These are phyloP conservation scores for Drosophila sp. DNA, from an alignment of 1,140 invertebrate genomes.

Conservation along the genomic window DNA sequence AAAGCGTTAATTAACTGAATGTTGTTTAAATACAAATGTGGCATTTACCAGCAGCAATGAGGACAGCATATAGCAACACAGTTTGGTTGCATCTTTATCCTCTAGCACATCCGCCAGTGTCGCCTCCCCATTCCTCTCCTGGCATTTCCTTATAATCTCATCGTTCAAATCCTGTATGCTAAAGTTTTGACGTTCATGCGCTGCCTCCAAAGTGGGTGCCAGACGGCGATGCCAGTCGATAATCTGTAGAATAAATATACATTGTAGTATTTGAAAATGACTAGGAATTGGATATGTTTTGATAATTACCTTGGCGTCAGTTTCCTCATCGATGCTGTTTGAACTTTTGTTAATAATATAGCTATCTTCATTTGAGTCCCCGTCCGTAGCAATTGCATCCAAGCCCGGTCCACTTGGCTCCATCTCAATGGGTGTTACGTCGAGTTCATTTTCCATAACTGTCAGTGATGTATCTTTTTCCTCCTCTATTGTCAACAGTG, in stretches of 20 bases:
- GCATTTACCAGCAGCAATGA: conserved; percentile 64
- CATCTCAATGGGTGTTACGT: conserved; percentile 2
- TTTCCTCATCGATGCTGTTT: conserved; percentile 36
- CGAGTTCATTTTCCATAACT: not conserved
- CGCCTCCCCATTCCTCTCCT: conserved; percentile 38
- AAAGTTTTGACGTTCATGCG: conserved; percentile 76
- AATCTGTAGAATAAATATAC: conserved; percentile 50
- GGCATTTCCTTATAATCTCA: conserved; percentile 65
- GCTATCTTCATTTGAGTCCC: not conserved
- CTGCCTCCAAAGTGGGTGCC: conserved; percentile 65
- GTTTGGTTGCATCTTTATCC: conserved; percentile 58
- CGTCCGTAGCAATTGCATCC: conserved; percentile 7
- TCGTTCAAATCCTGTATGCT: conserved; percentile 70
- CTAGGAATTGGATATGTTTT: not conserved
- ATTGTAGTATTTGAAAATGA: not conserved
- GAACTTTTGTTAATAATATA: not conserved
- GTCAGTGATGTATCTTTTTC: not conserved
- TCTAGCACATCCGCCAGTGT: conserved; percentile 62
- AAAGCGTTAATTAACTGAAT: not conserved
- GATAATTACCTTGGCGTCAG: conserved; percentile 30
- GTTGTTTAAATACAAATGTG: not conserved
- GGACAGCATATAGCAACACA: conserved; percentile 75
- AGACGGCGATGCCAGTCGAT: conserved; percentile 71
- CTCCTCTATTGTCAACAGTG: not conserved
- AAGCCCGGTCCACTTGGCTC: not conserved